phyloP scores from a whole-genome alignment of 64 coral and sea anemone genomes.

The Montipora efflorescens region DNA sequence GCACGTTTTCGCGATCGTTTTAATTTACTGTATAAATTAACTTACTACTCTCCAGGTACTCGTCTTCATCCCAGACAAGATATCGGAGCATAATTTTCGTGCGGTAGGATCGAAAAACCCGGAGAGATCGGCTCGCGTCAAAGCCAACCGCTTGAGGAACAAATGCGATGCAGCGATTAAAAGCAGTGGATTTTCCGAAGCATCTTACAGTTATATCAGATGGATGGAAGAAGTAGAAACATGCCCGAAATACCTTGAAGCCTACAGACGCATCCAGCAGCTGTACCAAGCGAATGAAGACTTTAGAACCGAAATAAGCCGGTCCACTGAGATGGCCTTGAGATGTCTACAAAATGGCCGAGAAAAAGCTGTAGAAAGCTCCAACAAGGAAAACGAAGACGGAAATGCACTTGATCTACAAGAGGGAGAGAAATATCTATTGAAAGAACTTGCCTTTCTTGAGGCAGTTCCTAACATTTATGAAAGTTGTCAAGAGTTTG shows the following conservation, averaged over 20 bases:
- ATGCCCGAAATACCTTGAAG: slow-evolving; percentile 48
- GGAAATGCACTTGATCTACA: slow-evolving; percentile 30
- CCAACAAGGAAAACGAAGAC: neutral
- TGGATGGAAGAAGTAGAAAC: slow-evolving; percentile 81
- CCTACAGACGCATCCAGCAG: slow-evolving; percentile 48
- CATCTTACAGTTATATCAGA: slow-evolving; percentile 56
- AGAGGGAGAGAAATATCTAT: slow-evolving; percentile 78
- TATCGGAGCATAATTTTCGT: slow-evolving; percentile 73
- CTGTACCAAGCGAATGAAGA: slow-evolving; percentile 73
- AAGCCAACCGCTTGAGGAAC: slow-evolving; percentile 75
- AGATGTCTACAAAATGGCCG: slow-evolving; percentile 57
- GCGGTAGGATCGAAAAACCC: slow-evolving; percentile 87
- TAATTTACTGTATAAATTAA: too few species aligned
- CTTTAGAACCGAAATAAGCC: slow-evolving; percentile 59
- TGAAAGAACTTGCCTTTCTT: slow-evolving; percentile 84
- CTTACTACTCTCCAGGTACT: slow-evolving; percentile 40
- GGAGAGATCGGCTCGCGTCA: slow-evolving; percentile 76
- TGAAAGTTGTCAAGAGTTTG: slow-evolving; percentile 74
- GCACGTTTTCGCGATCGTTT: neutral
- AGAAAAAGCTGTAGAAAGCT: neutral
- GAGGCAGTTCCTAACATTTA: slow-evolving; percentile 64
- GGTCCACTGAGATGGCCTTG: slow-evolving; percentile 64
- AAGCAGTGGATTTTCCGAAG: slow-evolving; percentile 8
- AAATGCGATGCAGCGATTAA: slow-evolving; percentile 69
- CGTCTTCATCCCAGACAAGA: slow-evolving; percentile 81